phyloP scores from a whole-genome alignment of 1,140 invertebrate species.

The Glomeris maerens region DNA sequence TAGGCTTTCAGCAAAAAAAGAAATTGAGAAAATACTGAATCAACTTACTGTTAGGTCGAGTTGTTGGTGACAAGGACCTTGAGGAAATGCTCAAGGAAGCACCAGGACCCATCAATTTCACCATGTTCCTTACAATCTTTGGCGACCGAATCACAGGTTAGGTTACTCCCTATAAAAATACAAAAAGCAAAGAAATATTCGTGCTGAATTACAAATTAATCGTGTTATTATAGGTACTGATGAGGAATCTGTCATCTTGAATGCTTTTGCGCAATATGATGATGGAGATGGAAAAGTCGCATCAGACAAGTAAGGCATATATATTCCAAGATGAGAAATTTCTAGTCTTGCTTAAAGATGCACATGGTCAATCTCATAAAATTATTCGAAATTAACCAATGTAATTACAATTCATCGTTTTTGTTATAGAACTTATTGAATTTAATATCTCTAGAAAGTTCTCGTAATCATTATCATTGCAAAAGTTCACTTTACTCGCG shows the following conservation, averaged over 20 bases:
- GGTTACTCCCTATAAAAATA: constrained; percentile 14
- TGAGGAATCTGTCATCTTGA: constrained; percentile 85
- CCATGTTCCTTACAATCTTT: constrained; percentile 80
- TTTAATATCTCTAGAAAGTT: too few relatives aligned
- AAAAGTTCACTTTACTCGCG: too few relatives aligned
- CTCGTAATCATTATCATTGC: too few relatives aligned
- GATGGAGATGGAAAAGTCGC: constrained; percentile 39
- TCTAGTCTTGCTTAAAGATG: too few relatives aligned
- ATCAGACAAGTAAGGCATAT: constrained; percentile 34
- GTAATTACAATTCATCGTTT: background rate
- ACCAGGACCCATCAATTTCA: constrained; percentile 87
- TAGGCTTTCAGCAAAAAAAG: constrained; percentile 15
- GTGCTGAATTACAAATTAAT: constrained; percentile 15
- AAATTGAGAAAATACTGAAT: background rate
- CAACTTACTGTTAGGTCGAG: constrained; percentile 34
- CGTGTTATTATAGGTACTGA: constrained; percentile 45
- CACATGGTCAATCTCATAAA: too few relatives aligned
- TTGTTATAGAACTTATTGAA: constrained; percentile 4
- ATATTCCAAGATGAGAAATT: constrained; percentile 5
- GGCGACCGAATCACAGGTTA: constrained; percentile 65
- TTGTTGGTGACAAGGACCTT: constrained; percentile 75
- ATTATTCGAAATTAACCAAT: too few relatives aligned
- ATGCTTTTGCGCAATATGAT: constrained; percentile 92
- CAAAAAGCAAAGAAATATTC: constrained; percentile 16
- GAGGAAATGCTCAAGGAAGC: constrained; percentile 82